Evolutionary conservation across 2,797 vertebrate species (phyloP).

Genomic region (Tokudaia muenninki): DNA sequence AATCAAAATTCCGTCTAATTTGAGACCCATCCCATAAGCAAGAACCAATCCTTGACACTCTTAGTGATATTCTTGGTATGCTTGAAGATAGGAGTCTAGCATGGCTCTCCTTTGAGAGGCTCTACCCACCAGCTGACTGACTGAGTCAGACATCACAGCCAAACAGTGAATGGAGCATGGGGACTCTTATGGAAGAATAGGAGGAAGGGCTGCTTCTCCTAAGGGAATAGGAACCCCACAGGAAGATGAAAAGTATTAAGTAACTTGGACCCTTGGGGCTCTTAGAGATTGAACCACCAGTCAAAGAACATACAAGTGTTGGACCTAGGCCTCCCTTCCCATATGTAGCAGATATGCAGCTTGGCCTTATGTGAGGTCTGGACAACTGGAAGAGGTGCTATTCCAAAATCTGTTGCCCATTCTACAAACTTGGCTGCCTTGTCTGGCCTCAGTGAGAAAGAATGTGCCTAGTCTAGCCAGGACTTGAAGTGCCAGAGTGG

Average conservation of each 20-base stretch:
- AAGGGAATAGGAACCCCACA: not conserved
- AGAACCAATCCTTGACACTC: not conserved
- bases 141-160: not conserved
- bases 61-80: not conserved
- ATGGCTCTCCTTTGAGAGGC: not conserved
- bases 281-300: not conserved
- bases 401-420: too few species aligned
- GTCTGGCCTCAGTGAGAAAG: too few species aligned
- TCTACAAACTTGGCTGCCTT: too few species aligned
- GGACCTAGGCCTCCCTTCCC: not conserved
- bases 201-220: not conserved
- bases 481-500: too few species aligned
- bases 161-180: not conserved
- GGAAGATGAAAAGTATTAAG: not conserved
- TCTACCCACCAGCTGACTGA: not conserved
- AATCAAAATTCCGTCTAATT: not conserved
- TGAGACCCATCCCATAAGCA: not conserved
- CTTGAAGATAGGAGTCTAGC: not conserved
- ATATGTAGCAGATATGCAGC: not conserved
- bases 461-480: too few species aligned
- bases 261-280: not conserved
- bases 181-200: not conserved
- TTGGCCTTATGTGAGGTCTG: not conserved
- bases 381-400: too few species aligned
- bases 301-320: not conserved